Conservation (phyloP, 2,113 vertebrate species). For the Sphaerodactylus townsendi region DNA sequence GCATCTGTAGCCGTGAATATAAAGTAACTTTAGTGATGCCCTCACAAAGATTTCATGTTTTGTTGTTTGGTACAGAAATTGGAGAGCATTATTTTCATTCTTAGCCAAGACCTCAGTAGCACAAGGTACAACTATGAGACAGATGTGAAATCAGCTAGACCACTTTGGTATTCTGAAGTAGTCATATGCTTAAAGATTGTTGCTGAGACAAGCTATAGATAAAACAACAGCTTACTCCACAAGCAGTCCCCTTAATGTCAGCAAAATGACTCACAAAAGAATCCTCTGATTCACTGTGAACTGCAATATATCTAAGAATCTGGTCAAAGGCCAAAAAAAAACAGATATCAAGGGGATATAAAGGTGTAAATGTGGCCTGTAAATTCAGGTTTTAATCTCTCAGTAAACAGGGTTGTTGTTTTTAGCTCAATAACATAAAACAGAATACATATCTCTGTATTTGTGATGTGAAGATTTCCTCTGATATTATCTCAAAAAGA, state of each 20-base stretch:
- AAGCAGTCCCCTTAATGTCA: constrained; percentile 2
- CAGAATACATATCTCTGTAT: too few relatives aligned
- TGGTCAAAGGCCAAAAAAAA: not conserved
- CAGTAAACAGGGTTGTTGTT: too few relatives aligned
- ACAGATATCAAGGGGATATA: too few relatives aligned
- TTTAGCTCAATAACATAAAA: too few relatives aligned
- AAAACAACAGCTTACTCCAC: not conserved
- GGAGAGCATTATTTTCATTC: not conserved
- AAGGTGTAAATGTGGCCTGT: not conserved
- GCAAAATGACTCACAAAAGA: constrained; percentile 2
- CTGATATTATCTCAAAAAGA: too few relatives aligned
- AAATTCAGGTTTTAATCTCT: too few relatives aligned
- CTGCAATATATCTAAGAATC: not conserved
- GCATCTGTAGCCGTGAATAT: not conserved
- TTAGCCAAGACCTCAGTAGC: not conserved
- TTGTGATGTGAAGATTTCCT: too few relatives aligned
- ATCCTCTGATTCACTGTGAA: not conserved
- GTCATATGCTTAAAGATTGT: not conserved
- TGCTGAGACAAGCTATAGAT: constrained; percentile 12
- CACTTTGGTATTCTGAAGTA: not conserved
- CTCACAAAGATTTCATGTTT: not conserved
- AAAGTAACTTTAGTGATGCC: not conserved
- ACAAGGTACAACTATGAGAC: not conserved
- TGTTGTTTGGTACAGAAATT: not conserved
- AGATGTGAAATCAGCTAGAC: constrained; percentile 21